phyloP scores from a whole-genome alignment of 2,888 invertebrate genomes.

The Pristionchus japonicus region DNA sequence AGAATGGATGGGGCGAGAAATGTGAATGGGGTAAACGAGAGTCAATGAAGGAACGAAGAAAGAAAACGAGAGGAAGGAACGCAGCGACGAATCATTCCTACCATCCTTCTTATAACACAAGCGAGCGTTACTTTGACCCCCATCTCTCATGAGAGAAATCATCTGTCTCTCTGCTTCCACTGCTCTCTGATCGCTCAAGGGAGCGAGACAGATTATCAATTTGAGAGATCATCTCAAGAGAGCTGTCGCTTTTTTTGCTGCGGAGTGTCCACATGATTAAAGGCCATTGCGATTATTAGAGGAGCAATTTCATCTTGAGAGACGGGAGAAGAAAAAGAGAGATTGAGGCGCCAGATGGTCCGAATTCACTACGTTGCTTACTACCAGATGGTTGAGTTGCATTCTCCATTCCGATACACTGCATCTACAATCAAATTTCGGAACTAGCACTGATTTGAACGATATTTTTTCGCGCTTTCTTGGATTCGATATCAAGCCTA shows the following conservation, averaged over 20 bases:
- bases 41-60: background rate
- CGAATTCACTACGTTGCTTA: background rate
- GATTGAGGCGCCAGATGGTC: background rate
- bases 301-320: background rate
- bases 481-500: too few relatives aligned
- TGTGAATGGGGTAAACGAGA: background rate
- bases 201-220: too few relatives aligned
- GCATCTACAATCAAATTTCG: background rate
- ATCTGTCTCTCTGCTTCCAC: too few relatives aligned
- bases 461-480: too few relatives aligned
- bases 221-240: too few relatives aligned
- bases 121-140: background rate
- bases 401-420: background rate
- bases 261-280: background rate
- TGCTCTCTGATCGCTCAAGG: too few relatives aligned
- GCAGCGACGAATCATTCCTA: slow-evolving; percentile 21
- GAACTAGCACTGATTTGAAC: too few relatives aligned
- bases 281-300: background rate
- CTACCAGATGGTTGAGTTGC: background rate
- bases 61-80: background rate
- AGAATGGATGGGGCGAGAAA: background rate
- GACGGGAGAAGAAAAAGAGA: background rate
- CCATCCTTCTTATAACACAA: slow-evolving; percentile 30
- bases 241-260: background rate
- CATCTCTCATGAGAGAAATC: background rate